Percentiles rank a stretch among this genome's conserved stretches.
These are phyloP conservation scores for Platysternon megacephalum DNA, from an alignment of 2,113 vertebrate genomes.

Conservation along the genomic window DNA sequence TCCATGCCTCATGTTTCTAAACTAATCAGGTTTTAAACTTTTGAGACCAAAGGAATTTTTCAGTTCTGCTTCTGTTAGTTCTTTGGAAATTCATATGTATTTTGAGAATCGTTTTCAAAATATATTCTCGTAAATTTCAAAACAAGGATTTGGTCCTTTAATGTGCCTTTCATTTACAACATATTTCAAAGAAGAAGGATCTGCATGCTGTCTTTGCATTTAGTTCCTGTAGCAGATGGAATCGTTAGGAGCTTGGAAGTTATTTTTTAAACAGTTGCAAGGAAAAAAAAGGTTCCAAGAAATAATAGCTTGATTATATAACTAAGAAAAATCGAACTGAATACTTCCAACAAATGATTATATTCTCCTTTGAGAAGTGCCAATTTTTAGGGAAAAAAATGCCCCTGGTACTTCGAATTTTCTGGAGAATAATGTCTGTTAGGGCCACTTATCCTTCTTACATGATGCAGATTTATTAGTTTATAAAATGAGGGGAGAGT, in stretches of 20 bases:
- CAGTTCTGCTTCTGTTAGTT: background rate
- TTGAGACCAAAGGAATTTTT: background rate
- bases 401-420: background rate
- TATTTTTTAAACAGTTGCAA: background rate
- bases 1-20: background rate
- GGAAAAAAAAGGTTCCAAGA: background rate
- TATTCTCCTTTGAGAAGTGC: background rate
- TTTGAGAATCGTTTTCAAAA: background rate
- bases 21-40: background rate
- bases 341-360: background rate
- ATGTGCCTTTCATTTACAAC: background rate
- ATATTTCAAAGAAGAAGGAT: background rate
- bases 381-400: background rate
- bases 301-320: background rate
- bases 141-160: background rate
- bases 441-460: background rate
- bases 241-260: background rate
- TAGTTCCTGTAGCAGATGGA: background rate
- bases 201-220: background rate
- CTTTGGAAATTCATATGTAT: background rate
- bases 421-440: background rate
- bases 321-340: background rate
- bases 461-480: background rate
- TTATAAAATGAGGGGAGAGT: no score
- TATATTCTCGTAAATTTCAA: background rate